phyloP scores from a whole-genome alignment of 1,140 invertebrate genomes.

The Anadara kagoshimensis region DNA sequence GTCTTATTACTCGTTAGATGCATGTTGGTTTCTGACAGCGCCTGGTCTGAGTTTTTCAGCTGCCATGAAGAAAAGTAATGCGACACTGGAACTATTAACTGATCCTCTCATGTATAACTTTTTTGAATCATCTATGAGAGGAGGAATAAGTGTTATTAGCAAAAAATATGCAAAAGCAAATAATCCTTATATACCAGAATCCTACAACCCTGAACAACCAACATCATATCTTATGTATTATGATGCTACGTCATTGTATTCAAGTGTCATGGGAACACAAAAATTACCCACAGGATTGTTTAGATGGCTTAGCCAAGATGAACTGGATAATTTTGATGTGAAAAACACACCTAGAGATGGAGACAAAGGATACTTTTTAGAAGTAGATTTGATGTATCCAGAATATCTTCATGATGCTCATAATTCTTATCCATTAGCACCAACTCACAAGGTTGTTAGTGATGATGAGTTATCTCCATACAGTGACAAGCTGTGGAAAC shows the following conservation, averaged over 20 bases:
- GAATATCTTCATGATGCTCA: slow-evolving; percentile 75
- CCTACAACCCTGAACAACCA: slow-evolving; percentile 26
- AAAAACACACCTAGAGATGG: slow-evolving; percentile 67
- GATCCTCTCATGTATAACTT: slow-evolving; percentile 4
- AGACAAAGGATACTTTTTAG: slow-evolving; percentile 76
- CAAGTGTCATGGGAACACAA: slow-evolving; percentile 44
- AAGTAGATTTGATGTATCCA: slow-evolving; percentile 71
- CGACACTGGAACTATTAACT: slow-evolving; percentile 8
- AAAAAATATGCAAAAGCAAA: slow-evolving; percentile 37
- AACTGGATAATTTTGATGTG: slow-evolving; percentile 65
- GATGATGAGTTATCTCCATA: slow-evolving; percentile 38
- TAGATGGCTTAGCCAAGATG: slow-evolving; percentile 43
- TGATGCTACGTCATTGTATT: slow-evolving; percentile 62
- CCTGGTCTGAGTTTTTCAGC: slow-evolving; percentile 2
- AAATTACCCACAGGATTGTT: slow-evolving; percentile 46
- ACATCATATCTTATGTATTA: slow-evolving; percentile 26
- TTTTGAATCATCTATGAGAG: slow-evolving; percentile 14
- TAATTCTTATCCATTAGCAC: slow-evolving; percentile 75
- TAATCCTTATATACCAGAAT: slow-evolving; percentile 31
- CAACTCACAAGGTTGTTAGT: slow-evolving; percentile 54
- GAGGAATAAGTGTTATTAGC: slow-evolving; percentile 29
- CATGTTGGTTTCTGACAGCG: slow-evolving; percentile 1
- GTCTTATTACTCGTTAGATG: background rate
- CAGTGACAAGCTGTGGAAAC: slow-evolving; percentile 36
- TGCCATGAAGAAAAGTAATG: slow-evolving; percentile 4